Conservation (phyloP, 2,797 vertebrate genomes). For the Sebastiscus tertius region DNA sequence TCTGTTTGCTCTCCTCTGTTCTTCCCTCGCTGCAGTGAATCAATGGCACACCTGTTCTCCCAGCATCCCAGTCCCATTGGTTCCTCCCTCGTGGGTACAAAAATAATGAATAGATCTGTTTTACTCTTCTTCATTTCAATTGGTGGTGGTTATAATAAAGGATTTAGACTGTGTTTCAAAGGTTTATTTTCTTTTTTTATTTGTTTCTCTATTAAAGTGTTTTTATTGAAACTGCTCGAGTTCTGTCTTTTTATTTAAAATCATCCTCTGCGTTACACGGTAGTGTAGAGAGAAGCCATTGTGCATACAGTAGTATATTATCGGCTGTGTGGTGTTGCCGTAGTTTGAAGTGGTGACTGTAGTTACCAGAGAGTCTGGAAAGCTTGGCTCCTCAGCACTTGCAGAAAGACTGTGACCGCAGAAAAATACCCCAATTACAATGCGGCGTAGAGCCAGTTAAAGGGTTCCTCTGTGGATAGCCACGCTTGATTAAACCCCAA, state of each 20-base stretch:
- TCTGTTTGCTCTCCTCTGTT: slow-evolving; percentile 67
- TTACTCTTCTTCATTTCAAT: slow-evolving; percentile 78
- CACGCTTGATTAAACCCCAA: no score
- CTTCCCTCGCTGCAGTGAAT: slow-evolving; percentile 68
- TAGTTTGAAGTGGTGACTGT: background rate
- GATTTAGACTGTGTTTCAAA: slow-evolving; percentile 83
- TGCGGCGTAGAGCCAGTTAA: no score
- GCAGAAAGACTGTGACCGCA: background rate
- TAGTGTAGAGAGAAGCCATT: background rate
- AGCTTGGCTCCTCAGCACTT: background rate
- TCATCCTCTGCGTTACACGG: background rate
- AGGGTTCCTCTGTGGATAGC: no score
- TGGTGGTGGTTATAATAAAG: slow-evolving; percentile 82
- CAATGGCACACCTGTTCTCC: slow-evolving; percentile 74
- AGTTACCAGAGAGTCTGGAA: background rate
- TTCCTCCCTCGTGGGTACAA: slow-evolving; percentile 71
- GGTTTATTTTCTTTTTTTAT: slow-evolving; percentile 70
- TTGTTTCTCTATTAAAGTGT: slow-evolving; percentile 84
- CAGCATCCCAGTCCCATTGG: slow-evolving; percentile 52
- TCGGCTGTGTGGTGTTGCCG: background rate
- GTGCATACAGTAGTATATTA: no score
- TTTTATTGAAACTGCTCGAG: slow-evolving; percentile 70
- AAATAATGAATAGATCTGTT: slow-evolving; percentile 77
- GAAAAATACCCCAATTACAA: background rate
- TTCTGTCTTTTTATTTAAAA: slow-evolving; percentile 25